These are phyloP conservation scores for Panthera tigris DNA, from an alignment of 2,113 vertebrate genomes.

Conservation along the genomic window DNA sequence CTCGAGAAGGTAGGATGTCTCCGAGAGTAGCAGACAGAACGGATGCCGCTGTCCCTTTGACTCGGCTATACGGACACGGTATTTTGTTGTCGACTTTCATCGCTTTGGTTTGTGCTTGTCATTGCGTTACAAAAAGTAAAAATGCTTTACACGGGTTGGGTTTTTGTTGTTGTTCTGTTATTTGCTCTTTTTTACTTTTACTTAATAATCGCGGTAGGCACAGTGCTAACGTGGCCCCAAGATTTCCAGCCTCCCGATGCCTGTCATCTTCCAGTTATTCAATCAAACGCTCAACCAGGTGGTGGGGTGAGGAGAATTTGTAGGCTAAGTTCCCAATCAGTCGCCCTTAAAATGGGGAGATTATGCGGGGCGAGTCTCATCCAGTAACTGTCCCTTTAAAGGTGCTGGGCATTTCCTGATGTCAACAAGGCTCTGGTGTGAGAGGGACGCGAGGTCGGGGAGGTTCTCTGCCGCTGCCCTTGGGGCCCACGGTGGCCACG, in stretches of 20 bases:
- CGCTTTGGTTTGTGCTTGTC: not conserved
- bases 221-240: not conserved
- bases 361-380: too few species aligned
- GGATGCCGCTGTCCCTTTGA: fast-evolving
- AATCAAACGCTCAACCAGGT: fast-evolving
- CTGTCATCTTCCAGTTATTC: not conserved
- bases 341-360: too few species aligned
- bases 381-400: too few species aligned
- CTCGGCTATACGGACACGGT: not conserved
- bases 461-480: not conserved
- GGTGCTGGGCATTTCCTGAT: not conserved
- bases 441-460: not conserved
- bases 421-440: fast-evolving
- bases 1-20: fast-evolving
- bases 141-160: not conserved
- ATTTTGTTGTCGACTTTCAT: too few species aligned
- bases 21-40: not conserved
- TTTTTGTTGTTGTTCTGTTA: not conserved
- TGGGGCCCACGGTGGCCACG: fast-evolving
- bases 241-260: not conserved
- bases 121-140: not conserved
- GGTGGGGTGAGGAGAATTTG: not conserved
- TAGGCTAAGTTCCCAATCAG: too few species aligned
- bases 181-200: not conserved
- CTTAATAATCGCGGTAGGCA: not conserved